Base-by-base conservation (phyloP, 2,888 invertebrate genomes). In the Hanleya hanleyi region DNA sequence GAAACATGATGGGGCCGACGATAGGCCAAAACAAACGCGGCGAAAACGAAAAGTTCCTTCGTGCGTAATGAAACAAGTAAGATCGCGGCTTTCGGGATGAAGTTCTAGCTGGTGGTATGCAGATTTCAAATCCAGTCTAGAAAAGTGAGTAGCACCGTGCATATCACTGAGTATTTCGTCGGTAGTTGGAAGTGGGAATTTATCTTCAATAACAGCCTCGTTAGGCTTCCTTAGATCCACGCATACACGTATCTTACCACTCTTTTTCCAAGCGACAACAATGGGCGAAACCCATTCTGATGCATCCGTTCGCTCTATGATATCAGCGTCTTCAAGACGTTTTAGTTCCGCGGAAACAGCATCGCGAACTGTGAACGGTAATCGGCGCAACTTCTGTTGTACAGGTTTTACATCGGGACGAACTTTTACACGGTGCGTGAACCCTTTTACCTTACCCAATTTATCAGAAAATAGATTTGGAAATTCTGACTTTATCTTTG, bases 31-130 rank as follows among this genome's bases (percentile, higher is more conserved):
- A 6, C 62, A 75, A 49, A 73, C 38, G n/a, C 73, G 18, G 0
- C 70, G 73, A 41, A 70, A 79, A 38, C 68, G 70, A 72, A 41
- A 82, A 29, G 67, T n/a, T 2, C 78, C 79, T 47, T 65, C 68
- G 12, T 73, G 77, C 9, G 73, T 74, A 9, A 74, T 76, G 50
- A 80, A 79, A 1, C 75, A 73, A 12, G 75, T 75, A 7, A 77
- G 68, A 9, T 62, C 67, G 1, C 66, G 51, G 32, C 47, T 36
- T 61, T 75, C 71, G 9, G 47, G 29, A 26, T 38, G 4, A 15
- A 79, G 38, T 12, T 68, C 64, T 32, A 82, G 74, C 65, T 82
- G 81, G 74, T 77, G 80, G 61, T 74, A 82, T 9, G 80, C 80
- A 22, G 70, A 69, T 29, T 67, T 70, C 7, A 77, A 71, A 67